Evolutionary conservation across 2,888 invertebrate genomes (phyloP), one percentile per base, ranked within the genome.

Genomic region (Epinotia nisella): DNA sequence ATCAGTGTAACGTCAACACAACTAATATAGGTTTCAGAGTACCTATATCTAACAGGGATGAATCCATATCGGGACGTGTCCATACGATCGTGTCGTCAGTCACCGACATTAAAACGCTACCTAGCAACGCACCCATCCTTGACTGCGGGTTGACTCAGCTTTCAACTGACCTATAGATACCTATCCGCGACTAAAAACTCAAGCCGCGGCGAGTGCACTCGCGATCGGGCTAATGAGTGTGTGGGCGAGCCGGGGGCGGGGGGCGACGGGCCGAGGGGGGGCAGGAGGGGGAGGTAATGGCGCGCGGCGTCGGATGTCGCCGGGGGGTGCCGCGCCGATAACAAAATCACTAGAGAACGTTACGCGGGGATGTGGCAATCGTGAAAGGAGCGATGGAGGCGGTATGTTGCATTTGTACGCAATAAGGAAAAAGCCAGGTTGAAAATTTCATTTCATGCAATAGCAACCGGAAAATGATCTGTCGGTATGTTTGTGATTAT

Each of bases 271-370:
- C n/a, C 24, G 58, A 56, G 21, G 64, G 78, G 80, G 76, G 74
- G 79, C 76, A 78, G 77, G 80, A 76, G 82, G 85, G 85, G 82
- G 82, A 82, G 88, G 90, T 89, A 90, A 87, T 90, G 89, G 90
- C 87, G 88, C 84, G 88, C 88, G 89, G 89, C 90, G 92, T 90
- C 89, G 91, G 89, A 89, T 90, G 92, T 90, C 93, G 92, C 90
- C 90, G 90, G 90, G 85, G 90, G 90, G 88, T 88, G 89, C 86
- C 84, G 83, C 85, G 88, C 90, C 90, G 92, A 93, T 93, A 93
- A 92, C 92, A 91, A 92, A 92, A 92, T 92, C 92, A 91, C 92
- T 90, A 89, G 91, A 90, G 90, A 89, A 89, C 88, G 87, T 84
- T 81, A 49, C 81, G 78, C 80, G 74, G 69, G 67, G 78, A 77